Evolutionary conservation across 2,113 vertebrate species (phyloP), one percentile per base, ranked within the genome.

Genomic region (Platanista minor): DNA sequence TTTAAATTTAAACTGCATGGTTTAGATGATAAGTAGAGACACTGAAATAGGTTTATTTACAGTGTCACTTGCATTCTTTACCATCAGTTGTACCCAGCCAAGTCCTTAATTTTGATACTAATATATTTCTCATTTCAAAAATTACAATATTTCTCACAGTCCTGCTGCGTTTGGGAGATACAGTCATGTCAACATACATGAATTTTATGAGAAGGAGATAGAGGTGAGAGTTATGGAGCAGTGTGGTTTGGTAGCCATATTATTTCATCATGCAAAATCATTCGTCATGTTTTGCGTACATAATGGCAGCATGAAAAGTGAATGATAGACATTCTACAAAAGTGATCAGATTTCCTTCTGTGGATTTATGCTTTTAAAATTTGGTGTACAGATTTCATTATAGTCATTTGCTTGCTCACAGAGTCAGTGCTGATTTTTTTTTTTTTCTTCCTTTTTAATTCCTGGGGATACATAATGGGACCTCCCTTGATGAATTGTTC

Each of bases 161-260:
- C 67, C 31, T 98, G 97, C 80, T 97, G 87, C 94, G 83, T 97
- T 97, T 97, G 80, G 98, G 92, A 97, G 61, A 46, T 93, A 66
- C 86, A 98, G 97, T 77, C 66, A 82, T 97, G 59, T 91, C 29
- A 92, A 43, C 81, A 1, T 95, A 98, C 95, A 96, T 98, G 97
- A 96, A 93, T 97, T 95, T 95, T 97, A 87, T 97, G 96, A 97
- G 89, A 95, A 98, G 98, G 97, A 98, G 97, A 98, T 97, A 97
- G 90, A 97, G 96, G 92, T 95, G 96, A 96, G 95, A 98, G 97
- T 97, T 96, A 84, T n/a, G 98, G 97, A 98, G 97, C 95, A 98
- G 98, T 98, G 91, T 97, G 98, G 97, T 98, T 98, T 98, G 98
- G 97, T 93, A 98, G 98, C 97, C 98, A 98, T 98, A 77, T 82